Evolutionary conservation across 2,797 vertebrate genomes (phyloP).

Genomic region (Masticophis lateralis): DNA sequence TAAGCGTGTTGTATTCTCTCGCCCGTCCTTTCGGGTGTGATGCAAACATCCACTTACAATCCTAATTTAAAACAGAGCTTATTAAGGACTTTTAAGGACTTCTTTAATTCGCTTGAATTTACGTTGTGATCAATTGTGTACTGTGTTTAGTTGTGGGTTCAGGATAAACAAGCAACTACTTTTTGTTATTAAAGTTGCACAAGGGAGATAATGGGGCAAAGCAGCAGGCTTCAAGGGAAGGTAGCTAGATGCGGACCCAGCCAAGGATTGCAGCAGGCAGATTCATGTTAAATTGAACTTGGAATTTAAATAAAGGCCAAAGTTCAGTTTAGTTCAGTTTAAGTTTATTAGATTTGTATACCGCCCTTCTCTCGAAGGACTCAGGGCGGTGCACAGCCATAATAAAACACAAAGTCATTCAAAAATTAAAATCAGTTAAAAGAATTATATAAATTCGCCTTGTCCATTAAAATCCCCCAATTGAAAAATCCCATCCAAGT

Average conservation of each 20-base stretch:
- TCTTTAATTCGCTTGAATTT: background rate
- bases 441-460: too few relatives aligned
- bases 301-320: background rate
- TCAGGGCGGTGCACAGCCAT: too few relatives aligned
- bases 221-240: background rate
- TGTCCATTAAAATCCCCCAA: too few relatives aligned
- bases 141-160: background rate
- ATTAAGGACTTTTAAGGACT: background rate
- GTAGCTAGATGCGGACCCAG: background rate
- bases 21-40: background rate
- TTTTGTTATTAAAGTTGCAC: background rate
- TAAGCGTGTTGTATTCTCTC: background rate
- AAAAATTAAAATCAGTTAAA: too few relatives aligned
- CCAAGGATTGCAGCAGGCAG: background rate
- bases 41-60: background rate
- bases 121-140: background rate
- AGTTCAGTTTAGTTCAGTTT: too few relatives aligned
- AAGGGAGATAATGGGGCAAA: background rate
- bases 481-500: too few relatives aligned
- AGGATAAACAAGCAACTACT: background rate
- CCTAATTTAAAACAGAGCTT: background rate
- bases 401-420: too few relatives aligned
- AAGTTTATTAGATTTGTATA: too few relatives aligned
- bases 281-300: background rate
- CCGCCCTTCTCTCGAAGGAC: too few relatives aligned